Percentiles rank a stretch among this genome's conserved stretches.
Evolutionary conservation across 2,797 vertebrate genomes (phyloP).

Genomic region (Psittacula echo): DNA sequence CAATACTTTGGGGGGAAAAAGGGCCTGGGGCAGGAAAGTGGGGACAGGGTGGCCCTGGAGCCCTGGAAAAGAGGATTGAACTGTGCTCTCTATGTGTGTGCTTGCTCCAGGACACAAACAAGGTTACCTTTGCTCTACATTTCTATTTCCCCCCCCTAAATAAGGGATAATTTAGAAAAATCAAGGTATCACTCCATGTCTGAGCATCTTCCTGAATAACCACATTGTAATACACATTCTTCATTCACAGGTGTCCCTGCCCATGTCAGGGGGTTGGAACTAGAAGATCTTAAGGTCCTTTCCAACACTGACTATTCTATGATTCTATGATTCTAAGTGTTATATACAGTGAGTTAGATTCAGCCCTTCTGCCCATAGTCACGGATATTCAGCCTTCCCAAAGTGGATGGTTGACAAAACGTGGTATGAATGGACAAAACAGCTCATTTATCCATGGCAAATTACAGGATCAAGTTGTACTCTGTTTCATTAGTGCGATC

Average conservation of each 20-base stretch:
- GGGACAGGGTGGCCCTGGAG: neutral
- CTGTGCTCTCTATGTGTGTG: neutral
- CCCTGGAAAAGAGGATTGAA: neutral
- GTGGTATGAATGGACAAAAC: neutral
- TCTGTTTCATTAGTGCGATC: neutral
- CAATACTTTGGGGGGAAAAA: neutral
- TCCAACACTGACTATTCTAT: no score
- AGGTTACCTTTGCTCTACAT: neutral
- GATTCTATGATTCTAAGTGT: neutral
- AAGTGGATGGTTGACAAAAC: neutral
- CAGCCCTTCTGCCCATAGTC: neutral
- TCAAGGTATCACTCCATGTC: neutral
- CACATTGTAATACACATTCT: neutral
- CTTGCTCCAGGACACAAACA: neutral
- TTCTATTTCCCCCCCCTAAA: rapidly evolving
- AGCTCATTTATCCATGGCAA: neutral
- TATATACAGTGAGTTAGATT: neutral
- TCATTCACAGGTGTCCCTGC: neutral
- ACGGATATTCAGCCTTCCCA: neutral
- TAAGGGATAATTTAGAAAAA: neutral
- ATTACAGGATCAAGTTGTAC: neutral
- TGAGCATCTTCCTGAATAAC: neutral
- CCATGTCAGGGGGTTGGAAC: no score
- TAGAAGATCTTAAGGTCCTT: no score
- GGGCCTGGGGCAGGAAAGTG: neutral